A percentile compares a stretch with the other conserved stretches of the same genome.
These are phyloP conservation scores for Toxotes lorentzi DNA, from an alignment of 2,797 vertebrate species.

Conservation along the genomic window DNA sequence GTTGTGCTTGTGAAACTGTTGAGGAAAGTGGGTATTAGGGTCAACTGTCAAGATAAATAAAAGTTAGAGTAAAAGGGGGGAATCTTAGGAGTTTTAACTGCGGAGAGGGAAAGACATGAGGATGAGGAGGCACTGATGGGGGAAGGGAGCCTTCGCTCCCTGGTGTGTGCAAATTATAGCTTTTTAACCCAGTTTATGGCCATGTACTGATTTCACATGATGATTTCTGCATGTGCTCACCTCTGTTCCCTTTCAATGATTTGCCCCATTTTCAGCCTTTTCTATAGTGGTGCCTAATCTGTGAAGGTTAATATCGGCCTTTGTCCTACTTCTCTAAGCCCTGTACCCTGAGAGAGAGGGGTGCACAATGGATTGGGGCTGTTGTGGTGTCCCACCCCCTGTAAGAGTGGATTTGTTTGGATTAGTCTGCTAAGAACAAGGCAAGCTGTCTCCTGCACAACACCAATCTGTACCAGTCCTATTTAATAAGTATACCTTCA, in stretches of 20 bases:
- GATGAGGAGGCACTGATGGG: conserved; percentile 34
- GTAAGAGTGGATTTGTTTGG: conserved; percentile 83
- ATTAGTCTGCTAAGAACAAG: conserved; percentile 84
- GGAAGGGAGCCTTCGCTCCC: conserved; percentile 47
- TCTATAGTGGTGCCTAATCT: conserved; percentile 57
- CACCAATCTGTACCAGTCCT: conserved; percentile 50
- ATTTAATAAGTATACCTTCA: background rate
- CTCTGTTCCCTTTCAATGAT: conserved; percentile 10
- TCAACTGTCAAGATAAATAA: conserved; percentile 78
- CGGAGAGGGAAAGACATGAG: conserved; percentile 29
- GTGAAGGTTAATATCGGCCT: conserved; percentile 62
- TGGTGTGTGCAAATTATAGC: conserved; percentile 32
- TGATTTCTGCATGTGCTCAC: conserved; percentile 18
- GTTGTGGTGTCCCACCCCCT: conserved; percentile 69
- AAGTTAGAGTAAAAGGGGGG: conserved; percentile 49
- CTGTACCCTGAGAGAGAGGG: conserved; percentile 64
- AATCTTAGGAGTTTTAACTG: conserved; percentile 41
- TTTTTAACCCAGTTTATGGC: conserved; percentile 38
- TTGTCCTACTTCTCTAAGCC: conserved; percentile 80
- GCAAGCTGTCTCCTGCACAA: conserved; percentile 78
- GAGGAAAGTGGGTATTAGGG: conserved; percentile 68
- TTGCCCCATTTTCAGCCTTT: conserved; percentile 34
- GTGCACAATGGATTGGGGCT: conserved; percentile 65
- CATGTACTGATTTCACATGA: conserved; percentile 17
- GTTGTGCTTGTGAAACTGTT: conserved; percentile 50